phyloP scores from a whole-genome alignment of 1,140 invertebrate genomes.

The Zaprionus kolodkinae region DNA sequence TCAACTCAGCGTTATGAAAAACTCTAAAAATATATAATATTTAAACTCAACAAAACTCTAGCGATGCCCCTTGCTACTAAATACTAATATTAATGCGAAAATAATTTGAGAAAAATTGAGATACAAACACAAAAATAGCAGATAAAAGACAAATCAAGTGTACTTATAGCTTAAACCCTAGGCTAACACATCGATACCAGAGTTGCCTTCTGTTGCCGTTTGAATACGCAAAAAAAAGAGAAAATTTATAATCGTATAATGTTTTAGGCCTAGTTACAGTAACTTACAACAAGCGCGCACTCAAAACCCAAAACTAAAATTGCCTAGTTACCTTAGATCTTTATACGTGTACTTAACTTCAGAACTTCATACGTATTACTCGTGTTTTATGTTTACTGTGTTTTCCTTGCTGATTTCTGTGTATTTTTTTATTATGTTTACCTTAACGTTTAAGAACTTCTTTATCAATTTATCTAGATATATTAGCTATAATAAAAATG shows the following conservation, averaged over 20 bases:
- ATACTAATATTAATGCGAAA: slow-evolving; percentile 32
- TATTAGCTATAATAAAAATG: slow-evolving; percentile 45
- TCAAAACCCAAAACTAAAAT: slow-evolving; percentile 52
- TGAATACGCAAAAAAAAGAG: slow-evolving; percentile 4
- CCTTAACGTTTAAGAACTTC: slow-evolving; percentile 60
- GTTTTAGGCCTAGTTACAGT: slow-evolving; percentile 65
- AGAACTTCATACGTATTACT: slow-evolving; percentile 1
- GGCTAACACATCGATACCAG: slow-evolving; percentile 31
- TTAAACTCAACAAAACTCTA: slow-evolving; percentile 43
- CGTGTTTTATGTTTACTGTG: slow-evolving; percentile 10
- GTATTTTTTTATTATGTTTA: slow-evolving; percentile 63
- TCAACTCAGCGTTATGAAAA: slow-evolving; percentile 95
- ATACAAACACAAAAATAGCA: slow-evolving; percentile 30
- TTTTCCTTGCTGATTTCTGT: slow-evolving; percentile 27
- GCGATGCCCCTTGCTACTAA: slow-evolving; percentile 64
- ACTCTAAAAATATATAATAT: slow-evolving; percentile 86
- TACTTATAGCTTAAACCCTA: slow-evolving; percentile 60
- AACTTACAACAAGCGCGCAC: slow-evolving; percentile 62
- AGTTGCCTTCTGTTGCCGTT: slow-evolving; percentile 51
- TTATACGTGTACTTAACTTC: slow-evolving; percentile 22
- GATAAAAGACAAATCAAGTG: slow-evolving; percentile 68
- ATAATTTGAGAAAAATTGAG: slow-evolving; percentile 17
- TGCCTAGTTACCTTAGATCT: slow-evolving; percentile 49
- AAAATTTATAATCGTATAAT: slow-evolving; percentile 41
- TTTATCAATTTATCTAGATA: slow-evolving; percentile 67